Evolutionary conservation across 2,797 vertebrate species (phyloP), one percentile per base, ranked within the genome.

Genomic region (Tadarida brasiliensis): DNA sequence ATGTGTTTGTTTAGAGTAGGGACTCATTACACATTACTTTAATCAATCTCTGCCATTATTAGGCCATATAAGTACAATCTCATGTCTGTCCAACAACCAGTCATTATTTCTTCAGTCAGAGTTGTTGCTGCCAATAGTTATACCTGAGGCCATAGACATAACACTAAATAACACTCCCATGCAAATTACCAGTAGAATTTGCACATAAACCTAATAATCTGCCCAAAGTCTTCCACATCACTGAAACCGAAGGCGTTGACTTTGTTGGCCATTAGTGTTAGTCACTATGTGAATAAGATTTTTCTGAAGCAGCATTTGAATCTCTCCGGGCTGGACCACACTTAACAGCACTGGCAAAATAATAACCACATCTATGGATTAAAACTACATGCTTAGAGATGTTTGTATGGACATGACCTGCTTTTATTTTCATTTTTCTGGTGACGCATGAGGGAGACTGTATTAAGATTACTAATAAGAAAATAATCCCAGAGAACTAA

Each of bases 341-440:
- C 17, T 54, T 56, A 28, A 73, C 44, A 90, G 68, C 63, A 17
- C 20, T 22, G 47, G 33, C 16, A 91, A 33, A 91, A 73, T 59
- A n/a, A 39, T 5, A 80, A 3, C 35, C 59, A 20, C 3, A 59
- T 33, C 35, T 63, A 57, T 35, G 35, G 63, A 39, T 24, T 9
- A 81, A 39, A 57, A 65, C n/a, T 44, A 30, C 26, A 26, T 12
- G 19, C 24, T 56, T 84, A 65, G 33, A 24, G 39, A 6, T 39
- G 49, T 54, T 56, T 91, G 35, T 59, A 30, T 6, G 24, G 33
- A 91, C 28, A 82, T 0, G 4, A 85, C 87, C 20, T 63, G n/a
- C 70, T 88, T 93, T 94, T 67, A 73, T 54, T 56, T 87, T 65
- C 17, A 77, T 56, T 61, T 87, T 54, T 22, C 71, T 10, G n/a